Evolutionary conservation across 2,797 vertebrate species (phyloP).

Genomic region (Chaetodon trifasciatus): DNA sequence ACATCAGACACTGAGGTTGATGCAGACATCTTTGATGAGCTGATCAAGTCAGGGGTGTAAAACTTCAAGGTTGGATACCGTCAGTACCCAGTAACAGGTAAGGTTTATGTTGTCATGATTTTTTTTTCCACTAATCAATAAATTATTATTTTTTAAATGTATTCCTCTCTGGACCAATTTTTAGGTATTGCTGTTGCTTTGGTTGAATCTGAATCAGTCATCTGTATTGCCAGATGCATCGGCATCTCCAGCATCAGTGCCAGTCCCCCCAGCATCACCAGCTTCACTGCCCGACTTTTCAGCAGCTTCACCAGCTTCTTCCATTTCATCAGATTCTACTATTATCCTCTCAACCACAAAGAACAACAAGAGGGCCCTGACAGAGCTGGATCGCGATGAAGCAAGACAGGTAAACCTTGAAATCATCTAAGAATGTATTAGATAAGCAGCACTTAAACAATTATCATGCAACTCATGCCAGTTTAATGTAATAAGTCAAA

Average conservation of each 20-base stretch:
- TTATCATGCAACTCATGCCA: not conserved
- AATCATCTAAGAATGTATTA: conserved; percentile 2
- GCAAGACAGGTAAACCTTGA: conserved; percentile 10
- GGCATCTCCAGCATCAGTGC: not conserved
- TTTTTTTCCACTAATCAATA: too few species aligned
- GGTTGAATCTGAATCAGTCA: too few species aligned
- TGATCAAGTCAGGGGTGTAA: not conserved
- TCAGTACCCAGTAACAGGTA: conserved; percentile 15
- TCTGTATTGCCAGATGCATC: not conserved
- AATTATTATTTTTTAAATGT: too few species aligned
- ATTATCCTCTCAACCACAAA: conserved; percentile 11
- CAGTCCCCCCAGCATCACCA: not conserved
- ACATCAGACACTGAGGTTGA: conserved; percentile 2
- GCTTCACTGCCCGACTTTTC: not conserved
- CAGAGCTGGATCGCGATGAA: not conserved
- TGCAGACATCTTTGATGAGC: conserved; percentile 18
- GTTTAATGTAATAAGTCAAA: conserved; percentile 1
- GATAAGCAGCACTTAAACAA: not conserved
- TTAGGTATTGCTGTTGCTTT: too few species aligned
- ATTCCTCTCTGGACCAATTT: too few species aligned
- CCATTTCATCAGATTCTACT: conserved; percentile 16
- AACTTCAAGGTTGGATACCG: conserved; percentile 23
- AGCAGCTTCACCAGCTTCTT: conserved; percentile 8
- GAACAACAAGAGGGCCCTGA: conserved; percentile 5
- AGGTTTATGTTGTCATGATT: not conserved